Evolutionary conservation across 2,113 vertebrate genomes (phyloP).

Genomic region (Parus major): DNA sequence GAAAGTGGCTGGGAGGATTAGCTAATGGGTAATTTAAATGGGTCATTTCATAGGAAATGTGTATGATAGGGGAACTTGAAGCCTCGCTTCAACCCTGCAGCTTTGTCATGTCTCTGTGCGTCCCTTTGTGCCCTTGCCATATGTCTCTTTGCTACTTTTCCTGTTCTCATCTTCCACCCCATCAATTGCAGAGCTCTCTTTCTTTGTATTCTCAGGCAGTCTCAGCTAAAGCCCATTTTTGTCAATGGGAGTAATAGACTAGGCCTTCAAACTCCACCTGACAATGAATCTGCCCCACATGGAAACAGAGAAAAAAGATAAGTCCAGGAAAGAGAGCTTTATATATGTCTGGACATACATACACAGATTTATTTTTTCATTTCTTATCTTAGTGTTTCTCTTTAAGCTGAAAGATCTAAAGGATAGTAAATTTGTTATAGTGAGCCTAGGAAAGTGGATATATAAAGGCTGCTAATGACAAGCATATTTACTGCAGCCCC

Average conservation of each 20-base stretch:
- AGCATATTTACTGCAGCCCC: background rate
- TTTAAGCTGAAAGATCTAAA: constrained; percentile 28
- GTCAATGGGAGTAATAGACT: constrained; percentile 4
- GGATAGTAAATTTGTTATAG: background rate
- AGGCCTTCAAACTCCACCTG: constrained; percentile 9
- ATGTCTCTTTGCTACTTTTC: constrained; percentile 32
- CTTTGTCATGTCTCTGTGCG: constrained; percentile 39
- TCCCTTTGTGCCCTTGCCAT: constrained; percentile 43
- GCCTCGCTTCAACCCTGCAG: constrained; percentile 4
- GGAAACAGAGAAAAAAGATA: constrained; percentile 23
- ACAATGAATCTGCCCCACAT: background rate
- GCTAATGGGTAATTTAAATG: constrained; percentile 54
- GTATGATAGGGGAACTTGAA: constrained; percentile 34
- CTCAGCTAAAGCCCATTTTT: constrained; percentile 38
- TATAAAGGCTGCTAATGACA: constrained; percentile 9
- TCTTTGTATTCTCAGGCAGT: constrained; percentile 2
- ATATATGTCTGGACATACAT: constrained; percentile 4
- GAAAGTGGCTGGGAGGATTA: constrained; percentile 42
- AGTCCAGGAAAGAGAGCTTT: constrained; percentile 16
- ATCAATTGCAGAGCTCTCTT: constrained; percentile 13
- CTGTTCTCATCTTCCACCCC: constrained; percentile 36
- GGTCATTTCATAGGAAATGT: constrained; percentile 31
- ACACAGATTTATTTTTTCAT: constrained; percentile 4
- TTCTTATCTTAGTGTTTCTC: constrained; percentile 25
- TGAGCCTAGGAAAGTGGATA: background rate